Evolutionary conservation across 2,888 invertebrate genomes (phyloP).

Genomic region (Chrysina gloriosa): DNA sequence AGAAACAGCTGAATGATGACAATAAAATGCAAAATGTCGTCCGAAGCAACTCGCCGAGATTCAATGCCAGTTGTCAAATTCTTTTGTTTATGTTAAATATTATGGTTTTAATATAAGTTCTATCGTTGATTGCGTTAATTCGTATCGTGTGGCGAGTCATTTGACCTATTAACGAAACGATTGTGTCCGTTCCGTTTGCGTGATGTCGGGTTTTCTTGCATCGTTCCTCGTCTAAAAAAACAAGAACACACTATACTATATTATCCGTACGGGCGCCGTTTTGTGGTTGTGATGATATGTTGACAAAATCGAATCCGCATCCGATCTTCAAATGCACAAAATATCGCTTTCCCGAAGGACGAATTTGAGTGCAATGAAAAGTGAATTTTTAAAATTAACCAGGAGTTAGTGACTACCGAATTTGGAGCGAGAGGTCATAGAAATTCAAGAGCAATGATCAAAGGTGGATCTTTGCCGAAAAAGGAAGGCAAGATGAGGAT

Average conservation of each 20-base stretch:
- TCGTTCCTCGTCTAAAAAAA: slow-evolving; percentile 31
- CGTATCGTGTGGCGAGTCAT: background rate
- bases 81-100: slow-evolving; percentile 37
- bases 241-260: slow-evolving; percentile 34
- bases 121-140: background rate
- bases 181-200: slow-evolving; percentile 17
- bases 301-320: slow-evolving; percentile 35
- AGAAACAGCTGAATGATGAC: slow-evolving; percentile 44
- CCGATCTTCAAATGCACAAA: slow-evolving; percentile 46
- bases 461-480: slow-evolving; percentile 81
- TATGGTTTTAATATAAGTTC: slow-evolving; percentile 25
- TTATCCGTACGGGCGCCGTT: background rate
- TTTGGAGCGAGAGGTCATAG: slow-evolving; percentile 53
- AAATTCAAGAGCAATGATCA: slow-evolving; percentile 70
- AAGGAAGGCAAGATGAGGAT: slow-evolving; percentile 98
- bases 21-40: slow-evolving; percentile 43
- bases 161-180: background rate
- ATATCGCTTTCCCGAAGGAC: slow-evolving; percentile 49
- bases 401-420: slow-evolving; percentile 55
- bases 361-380: slow-evolving; percentile 53
- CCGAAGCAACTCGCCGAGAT: slow-evolving; percentile 36
- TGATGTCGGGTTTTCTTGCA: slow-evolving; percentile 38
- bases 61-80: slow-evolving; percentile 42
- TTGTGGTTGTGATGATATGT: slow-evolving; percentile 34
- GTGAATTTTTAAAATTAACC: slow-evolving; percentile 50